Evolutionary conservation across 1,140 invertebrate species (phyloP).

Genomic region (Micrasema longulum): DNA sequence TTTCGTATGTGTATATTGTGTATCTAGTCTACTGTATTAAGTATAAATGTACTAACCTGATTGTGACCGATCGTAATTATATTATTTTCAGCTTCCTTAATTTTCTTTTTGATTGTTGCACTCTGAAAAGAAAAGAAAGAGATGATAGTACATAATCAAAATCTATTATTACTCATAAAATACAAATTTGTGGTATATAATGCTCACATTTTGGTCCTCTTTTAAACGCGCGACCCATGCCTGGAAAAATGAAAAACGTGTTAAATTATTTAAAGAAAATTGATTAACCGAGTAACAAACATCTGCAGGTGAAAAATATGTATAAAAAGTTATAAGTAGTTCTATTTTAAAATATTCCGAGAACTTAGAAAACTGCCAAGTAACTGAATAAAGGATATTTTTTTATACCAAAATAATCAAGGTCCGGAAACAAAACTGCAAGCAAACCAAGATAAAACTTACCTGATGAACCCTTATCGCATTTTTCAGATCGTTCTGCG

Average conservation of each 20-base stretch:
- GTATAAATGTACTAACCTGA: slow-evolving; percentile 61
- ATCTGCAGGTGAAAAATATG: too few species aligned
- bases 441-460: slow-evolving; percentile 57
- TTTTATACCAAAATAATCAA: slow-evolving; percentile 21
- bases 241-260: slow-evolving; percentile 62
- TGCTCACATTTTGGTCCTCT: slow-evolving; percentile 72
- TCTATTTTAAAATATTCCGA: too few species aligned
- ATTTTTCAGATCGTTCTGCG: slow-evolving; percentile 75
- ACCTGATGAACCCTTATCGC: slow-evolving; percentile 78
- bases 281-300: background rate
- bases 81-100: slow-evolving; percentile 68
- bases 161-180: slow-evolving; percentile 12
- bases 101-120: slow-evolving; percentile 64
- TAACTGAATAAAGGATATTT: background rate
- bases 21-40: background rate
- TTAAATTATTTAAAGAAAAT: slow-evolving; percentile 13
- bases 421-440: slow-evolving; percentile 40
- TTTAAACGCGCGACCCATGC: slow-evolving; percentile 70
- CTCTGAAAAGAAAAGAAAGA: slow-evolving; percentile 59
- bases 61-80: slow-evolving; percentile 67
- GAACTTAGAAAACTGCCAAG: background rate
- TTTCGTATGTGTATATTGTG: background rate
- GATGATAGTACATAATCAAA: background rate
- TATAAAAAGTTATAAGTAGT: too few species aligned
- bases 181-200: slow-evolving; percentile 19